Evolutionary conservation across 2,113 vertebrate species (phyloP), one percentile per base, ranked within the genome.

Genomic region (Thermophis baileyi): DNA sequence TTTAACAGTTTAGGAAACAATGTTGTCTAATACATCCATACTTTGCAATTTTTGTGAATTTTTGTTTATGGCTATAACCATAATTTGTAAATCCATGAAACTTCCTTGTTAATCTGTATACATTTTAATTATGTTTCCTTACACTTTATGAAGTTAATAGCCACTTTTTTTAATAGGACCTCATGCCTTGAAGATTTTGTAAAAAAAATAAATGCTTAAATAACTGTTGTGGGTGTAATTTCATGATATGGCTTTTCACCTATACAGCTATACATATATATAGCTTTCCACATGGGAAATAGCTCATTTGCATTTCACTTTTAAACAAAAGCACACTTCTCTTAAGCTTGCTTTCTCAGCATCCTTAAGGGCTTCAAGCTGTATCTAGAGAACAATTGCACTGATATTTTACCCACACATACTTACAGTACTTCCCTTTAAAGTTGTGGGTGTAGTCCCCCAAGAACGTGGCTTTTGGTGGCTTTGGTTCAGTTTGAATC

Each of bases 121-220:
- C 69, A 35, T 94, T 94, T 95, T 95, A 60, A 92, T 93, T 89
- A 94, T 93, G 95, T 96, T 93, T 44, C 95, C 96, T 97, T 95
- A 93, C 81, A 94, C 89, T 97, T 97, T 97, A 97, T 95, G 97
- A 93, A 96, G 93, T 96, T 96, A 94, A 95, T 93, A 93, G 93
- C 93, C 96, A 97, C 95, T 97, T 97, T 96, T 97, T 96, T 93
- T 96, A 89, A 96, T 93, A 95, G 95, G 95, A 97, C 92, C 94
- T 97, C 95, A 96, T 90, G 95, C 93, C 95, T 96, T 95, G 89
- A 97, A 95, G 95, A 94, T 96, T 91, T 95, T 94, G 35, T 81
- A 44, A 49, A 44, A 53, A 53, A 91, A 95, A 94, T 96, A 95
- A 97, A 97, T 91, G 81, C 92, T 90, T 93, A 95, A 96, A 93